These are phyloP conservation scores for Brachionus manjavacas DNA, from an alignment of 1,140 invertebrate species.

Conservation along the genomic window DNA sequence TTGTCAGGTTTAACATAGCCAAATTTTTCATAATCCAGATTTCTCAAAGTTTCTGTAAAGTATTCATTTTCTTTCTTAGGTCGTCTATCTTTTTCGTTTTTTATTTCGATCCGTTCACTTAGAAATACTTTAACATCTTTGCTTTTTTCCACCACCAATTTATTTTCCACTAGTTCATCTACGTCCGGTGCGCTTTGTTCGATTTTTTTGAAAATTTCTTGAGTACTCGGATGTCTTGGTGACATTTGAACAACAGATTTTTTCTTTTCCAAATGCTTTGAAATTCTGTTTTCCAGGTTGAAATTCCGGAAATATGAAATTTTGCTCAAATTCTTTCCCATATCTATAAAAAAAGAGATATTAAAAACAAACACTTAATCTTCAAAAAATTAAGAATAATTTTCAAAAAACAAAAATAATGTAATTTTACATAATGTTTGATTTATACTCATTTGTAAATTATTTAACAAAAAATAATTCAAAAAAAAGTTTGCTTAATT, in stretches of 20 bases:
- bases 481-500: background rate
- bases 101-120: background rate
- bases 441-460: background rate
- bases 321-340: background rate
- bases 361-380: too few species aligned
- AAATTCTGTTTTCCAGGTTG: background rate
- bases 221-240: constrained; percentile 21
- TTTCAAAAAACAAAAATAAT: background rate
- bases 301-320: background rate
- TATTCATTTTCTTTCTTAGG: constrained; percentile 36
- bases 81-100: background rate
- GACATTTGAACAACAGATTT: background rate
- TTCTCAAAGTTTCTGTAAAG: background rate
- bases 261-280: background rate
- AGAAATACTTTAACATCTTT: constrained; percentile 8
- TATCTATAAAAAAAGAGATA: background rate
- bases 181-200: background rate
- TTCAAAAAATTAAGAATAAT: too few species aligned
- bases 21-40: constrained; percentile 33
- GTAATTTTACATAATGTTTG: constrained; percentile 13
- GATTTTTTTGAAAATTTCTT: constrained; percentile 1
- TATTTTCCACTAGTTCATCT: background rate
- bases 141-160: background rate
- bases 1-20: constrained; percentile 32
- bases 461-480: background rate